A percentile compares a stretch with the other conserved stretches of the same genome.
phyloP scores from a whole-genome alignment of 2,888 invertebrate species.

The Pterostichus madidus region DNA sequence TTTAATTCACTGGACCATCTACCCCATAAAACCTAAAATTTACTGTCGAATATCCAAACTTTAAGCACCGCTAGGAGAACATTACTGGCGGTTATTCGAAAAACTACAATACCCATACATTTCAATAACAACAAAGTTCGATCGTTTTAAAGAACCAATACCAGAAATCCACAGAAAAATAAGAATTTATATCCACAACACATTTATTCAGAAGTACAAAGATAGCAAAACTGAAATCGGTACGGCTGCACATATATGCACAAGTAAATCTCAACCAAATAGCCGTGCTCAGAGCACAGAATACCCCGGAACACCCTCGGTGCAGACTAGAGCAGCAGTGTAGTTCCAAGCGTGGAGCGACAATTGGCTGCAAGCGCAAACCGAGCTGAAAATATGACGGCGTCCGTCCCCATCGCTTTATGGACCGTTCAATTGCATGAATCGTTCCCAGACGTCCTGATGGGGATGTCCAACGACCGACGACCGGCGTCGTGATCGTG shows the following conservation, averaged over 20 bases:
- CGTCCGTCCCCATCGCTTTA: constrained; percentile 40
- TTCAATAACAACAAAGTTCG: constrained; percentile 7
- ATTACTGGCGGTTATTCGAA: no score
- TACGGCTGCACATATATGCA: not conserved
- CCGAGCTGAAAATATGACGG: constrained; percentile 47
- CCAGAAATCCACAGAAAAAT: not conserved
- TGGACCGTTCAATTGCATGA: constrained; percentile 49
- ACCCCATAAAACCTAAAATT: no score
- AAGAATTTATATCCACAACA: not conserved
- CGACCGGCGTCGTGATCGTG: not conserved
- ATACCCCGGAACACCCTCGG: no score
- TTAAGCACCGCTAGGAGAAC: no score
- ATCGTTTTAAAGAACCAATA: constrained; percentile 9
- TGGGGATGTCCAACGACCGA: constrained; percentile 14
- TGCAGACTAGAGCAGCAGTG: no score
- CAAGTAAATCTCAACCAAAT: constrained; percentile 3
- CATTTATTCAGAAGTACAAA: not conserved
- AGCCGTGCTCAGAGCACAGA: not conserved
- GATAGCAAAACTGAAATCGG: constrained; percentile 2
- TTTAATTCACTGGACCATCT: no score
- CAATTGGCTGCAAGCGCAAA: constrained; percentile 37
- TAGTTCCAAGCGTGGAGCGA: constrained; percentile 15
- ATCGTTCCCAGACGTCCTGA: not conserved
- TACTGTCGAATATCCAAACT: no score
- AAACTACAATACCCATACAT: not conserved